Conservation (phyloP, 1,140 invertebrate genomes). For the Apis florea region DNA sequence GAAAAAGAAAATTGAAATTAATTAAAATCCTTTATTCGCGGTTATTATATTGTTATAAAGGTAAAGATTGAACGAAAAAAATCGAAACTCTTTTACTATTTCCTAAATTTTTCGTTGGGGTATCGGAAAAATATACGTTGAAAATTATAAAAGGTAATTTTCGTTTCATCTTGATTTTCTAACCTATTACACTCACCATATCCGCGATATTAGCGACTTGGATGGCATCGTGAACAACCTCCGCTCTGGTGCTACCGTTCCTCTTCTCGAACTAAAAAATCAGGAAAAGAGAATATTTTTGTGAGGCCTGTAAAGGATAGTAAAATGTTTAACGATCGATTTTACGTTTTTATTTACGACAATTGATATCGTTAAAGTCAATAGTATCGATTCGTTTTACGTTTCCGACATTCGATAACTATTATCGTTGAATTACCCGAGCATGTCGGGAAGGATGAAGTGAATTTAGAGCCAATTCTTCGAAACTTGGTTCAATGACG, state of each 20-base stretch:
- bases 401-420: neutral
- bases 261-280: constrained; percentile 89
- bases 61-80: no score
- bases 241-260: constrained; percentile 92
- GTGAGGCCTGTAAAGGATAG: neutral
- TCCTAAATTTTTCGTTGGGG: no score
- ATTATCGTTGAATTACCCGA: constrained; percentile 13
- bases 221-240: constrained; percentile 96
- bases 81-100: no score
- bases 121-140: no score
- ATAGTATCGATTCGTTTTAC: constrained; percentile 9
- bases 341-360: constrained; percentile 16
- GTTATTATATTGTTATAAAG: no score
- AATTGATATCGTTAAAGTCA: neutral
- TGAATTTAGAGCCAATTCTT: neutral
- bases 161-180: no score
- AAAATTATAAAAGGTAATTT: no score
- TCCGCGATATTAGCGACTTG: constrained; percentile 98
- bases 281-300: neutral
- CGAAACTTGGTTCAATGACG: constrained; percentile 1
- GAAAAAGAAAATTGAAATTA: neutral
- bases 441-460: no score
- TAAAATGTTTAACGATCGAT: neutral
- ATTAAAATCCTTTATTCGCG: neutral
- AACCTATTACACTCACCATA: constrained; percentile 85